These are phyloP conservation scores for Plagodis dolabraria DNA, from an alignment of 2,888 invertebrate species.

Conservation along the genomic window DNA sequence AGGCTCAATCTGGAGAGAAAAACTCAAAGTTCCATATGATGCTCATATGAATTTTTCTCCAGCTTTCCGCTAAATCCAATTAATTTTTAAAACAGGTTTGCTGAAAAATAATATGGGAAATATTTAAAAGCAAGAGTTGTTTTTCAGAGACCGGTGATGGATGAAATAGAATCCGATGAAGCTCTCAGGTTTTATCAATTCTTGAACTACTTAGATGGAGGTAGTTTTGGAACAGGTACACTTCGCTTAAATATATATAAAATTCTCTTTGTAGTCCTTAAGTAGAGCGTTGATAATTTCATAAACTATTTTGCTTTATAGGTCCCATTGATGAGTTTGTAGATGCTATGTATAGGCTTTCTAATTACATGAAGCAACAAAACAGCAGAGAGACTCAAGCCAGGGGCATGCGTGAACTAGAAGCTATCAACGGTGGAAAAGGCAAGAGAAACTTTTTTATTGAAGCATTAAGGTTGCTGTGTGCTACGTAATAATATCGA, in stretches of 20 bases:
- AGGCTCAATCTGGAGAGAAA: too few relatives aligned
- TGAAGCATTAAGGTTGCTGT: too few relatives aligned
- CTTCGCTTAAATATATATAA: background rate
- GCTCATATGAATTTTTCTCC: too few relatives aligned
- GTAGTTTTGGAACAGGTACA: constrained; percentile 77
- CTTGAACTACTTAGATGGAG: constrained; percentile 78
- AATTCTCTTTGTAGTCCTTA: background rate
- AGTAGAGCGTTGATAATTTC: too few relatives aligned
- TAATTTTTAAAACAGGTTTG: too few relatives aligned
- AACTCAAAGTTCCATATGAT: too few relatives aligned
- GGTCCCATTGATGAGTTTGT: constrained; percentile 80
- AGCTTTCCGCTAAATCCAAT: too few relatives aligned
- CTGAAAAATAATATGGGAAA: too few relatives aligned
- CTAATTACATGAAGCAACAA: constrained; percentile 75
- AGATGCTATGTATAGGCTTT: constrained; percentile 70
- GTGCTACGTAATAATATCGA: too few relatives aligned
- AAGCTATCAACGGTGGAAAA: constrained; percentile 79
- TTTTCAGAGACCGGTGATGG: constrained; percentile 78
- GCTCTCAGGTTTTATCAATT: constrained; percentile 78
- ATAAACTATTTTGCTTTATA: constrained; percentile 33
- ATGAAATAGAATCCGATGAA: constrained; percentile 80
- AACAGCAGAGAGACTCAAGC: constrained; percentile 76
- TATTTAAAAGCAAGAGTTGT: background rate
- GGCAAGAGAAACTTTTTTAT: constrained; percentile 44
- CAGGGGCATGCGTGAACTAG: constrained; percentile 76